Base-by-base conservation (phyloP, 1,140 invertebrate species). In the Schlechtendalia chinensis region DNA sequence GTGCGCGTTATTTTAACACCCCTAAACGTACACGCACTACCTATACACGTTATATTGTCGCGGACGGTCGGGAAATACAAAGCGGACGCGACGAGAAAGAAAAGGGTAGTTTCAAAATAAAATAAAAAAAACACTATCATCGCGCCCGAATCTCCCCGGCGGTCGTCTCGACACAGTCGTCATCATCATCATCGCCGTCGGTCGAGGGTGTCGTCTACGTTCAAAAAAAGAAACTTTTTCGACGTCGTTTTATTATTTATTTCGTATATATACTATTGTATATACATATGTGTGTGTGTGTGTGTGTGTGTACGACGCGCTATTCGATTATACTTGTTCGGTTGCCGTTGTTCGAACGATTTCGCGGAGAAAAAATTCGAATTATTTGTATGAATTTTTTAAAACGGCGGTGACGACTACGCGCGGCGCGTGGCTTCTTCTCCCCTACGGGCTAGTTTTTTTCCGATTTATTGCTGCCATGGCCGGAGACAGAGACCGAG, bases 361-460 rank as follows among this genome's bases (percentile, higher is more conserved):
- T 69, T 24, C 22, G n/a, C 24, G 69, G 47, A 2, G 69, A 54
- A 72, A 54, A 72, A 79, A 79, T 79, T 79, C 58, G 54, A 61
- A 63, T 79, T 79, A 79, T 79, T 47, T 61, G 74, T 63, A 79
- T 79, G 58, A 79, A 79, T 79, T 79, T 79, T 63, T 63, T 50
- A 79, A 72, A 54, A 54, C 65, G 39, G 39, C 5, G 39, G 65
- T 8, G 39, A 61, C 65, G 67, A 12, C 63, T 17, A 8, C 47
- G 24, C 10, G 71, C 32, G n/a, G 32, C 75, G 75, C 54, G 56
- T 79, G 67, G 17, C 39, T 50, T 47, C 14, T 27, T 16, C 54
- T 59, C 75, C 75, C 75, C 75, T 12, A 29, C 45, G 58, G 75
- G 58, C 14, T 45, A 72, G 65, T 69, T 10, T 79, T n/a, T 79